Evolutionary conservation across 2,113 vertebrate species (phyloP).

Genomic region (Romanogobio albipinnatus): DNA sequence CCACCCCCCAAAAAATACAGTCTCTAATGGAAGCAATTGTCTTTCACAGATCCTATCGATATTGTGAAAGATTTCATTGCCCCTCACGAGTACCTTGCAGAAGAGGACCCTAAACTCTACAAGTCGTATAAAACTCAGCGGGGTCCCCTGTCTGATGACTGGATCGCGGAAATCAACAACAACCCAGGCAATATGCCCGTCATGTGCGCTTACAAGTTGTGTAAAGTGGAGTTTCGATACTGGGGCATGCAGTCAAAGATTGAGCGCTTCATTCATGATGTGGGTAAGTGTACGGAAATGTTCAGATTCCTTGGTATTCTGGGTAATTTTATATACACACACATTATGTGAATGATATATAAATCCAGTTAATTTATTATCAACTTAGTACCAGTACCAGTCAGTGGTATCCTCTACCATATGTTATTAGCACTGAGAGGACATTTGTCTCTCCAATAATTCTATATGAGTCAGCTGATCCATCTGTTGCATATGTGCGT

Average conservation of each 20-base stretch:
- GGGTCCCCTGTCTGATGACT: conserved; percentile 90
- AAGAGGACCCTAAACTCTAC: conserved; percentile 94
- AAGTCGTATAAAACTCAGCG: conserved; percentile 89
- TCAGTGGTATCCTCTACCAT: conserved; percentile 1
- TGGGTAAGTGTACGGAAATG: conserved; percentile 79
- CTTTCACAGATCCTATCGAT: conserved; percentile 58
- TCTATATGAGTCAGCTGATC: conserved; percentile 9
- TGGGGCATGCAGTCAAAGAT: conserved; percentile 99
- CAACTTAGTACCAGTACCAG: neutral
- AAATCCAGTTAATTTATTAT: neutral
- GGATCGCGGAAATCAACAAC: conserved; percentile 89
- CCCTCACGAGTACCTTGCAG: conserved; percentile 89
- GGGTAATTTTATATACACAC: neutral
- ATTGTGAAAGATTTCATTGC: conserved; percentile 94
- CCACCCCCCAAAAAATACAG: neutral
- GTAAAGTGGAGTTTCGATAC: conserved; percentile 99
- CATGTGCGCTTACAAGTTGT: conserved; percentile 99
- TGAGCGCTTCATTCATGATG: conserved; percentile 97
- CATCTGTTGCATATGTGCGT: conserved; percentile 25
- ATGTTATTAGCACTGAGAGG: conserved; percentile 20
- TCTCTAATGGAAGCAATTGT: neutral
- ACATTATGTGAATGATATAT: too few species aligned
- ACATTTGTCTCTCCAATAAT: conserved; percentile 23
- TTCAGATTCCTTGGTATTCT: neutral
- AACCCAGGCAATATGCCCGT: conserved; percentile 83